Evolutionary conservation across 2,888 invertebrate genomes (phyloP).

Genomic region (Latheticus oryzae): DNA sequence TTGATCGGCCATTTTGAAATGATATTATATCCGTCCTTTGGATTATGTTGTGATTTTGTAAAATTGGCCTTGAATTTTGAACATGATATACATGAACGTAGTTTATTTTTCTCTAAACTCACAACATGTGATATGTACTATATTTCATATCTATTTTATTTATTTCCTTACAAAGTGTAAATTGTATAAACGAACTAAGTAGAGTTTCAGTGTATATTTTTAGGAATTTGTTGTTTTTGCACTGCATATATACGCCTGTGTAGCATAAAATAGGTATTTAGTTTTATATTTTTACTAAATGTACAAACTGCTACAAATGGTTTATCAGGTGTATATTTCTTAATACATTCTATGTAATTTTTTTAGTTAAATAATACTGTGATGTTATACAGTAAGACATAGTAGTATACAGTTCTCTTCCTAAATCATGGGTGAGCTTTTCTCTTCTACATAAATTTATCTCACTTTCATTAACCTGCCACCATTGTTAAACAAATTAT

Average conservation of each 20-base stretch:
- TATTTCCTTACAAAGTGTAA: slow-evolving; percentile 45
- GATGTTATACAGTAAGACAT: slow-evolving; percentile 47
- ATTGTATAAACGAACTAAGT: slow-evolving; percentile 48
- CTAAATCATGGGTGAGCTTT: slow-evolving; percentile 30
- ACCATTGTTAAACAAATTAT: slow-evolving; percentile 5
- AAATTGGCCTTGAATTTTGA: slow-evolving; percentile 46
- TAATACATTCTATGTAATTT: slow-evolving; percentile 41
- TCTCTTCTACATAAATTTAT: slow-evolving; percentile 20
- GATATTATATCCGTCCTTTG: slow-evolving; percentile 49
- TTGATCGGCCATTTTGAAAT: slow-evolving; percentile 42
- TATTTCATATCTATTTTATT: slow-evolving; percentile 49
- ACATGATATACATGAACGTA: slow-evolving; percentile 47
- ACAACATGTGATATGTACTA: slow-evolving; percentile 58
- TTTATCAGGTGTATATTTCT: slow-evolving; percentile 40
- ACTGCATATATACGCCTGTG: slow-evolving; percentile 43
- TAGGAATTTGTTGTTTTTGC: slow-evolving; percentile 44
- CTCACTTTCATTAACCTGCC: slow-evolving; percentile 4
- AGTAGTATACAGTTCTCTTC: slow-evolving; percentile 37
- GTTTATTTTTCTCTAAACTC: slow-evolving; percentile 47
- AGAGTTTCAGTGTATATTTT: slow-evolving; percentile 45
- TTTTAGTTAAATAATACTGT: slow-evolving; percentile 48
- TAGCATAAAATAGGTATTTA: slow-evolving; percentile 44
- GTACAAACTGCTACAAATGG: slow-evolving; percentile 42
- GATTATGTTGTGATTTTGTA: slow-evolving; percentile 40
- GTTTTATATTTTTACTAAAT: slow-evolving; percentile 42